Base-by-base conservation (phyloP, 2,113 vertebrate species). In the Mobula birostris region DNA sequence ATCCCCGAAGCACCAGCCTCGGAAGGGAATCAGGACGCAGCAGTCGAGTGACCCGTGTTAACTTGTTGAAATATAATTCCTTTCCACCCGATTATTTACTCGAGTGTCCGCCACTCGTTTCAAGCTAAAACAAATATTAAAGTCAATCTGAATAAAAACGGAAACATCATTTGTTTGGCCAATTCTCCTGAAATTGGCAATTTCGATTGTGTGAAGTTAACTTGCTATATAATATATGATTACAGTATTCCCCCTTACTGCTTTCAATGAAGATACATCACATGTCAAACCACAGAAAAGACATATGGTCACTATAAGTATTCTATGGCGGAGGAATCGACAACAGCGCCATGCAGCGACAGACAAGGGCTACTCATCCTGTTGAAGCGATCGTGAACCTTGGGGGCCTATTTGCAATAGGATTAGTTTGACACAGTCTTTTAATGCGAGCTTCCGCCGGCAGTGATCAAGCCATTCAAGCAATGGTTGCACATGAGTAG, bases 21-120 rank as follows among this genome's bases (percentile, higher is more conserved):
- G 4, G 24, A 85, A 27, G 48, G 82, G 56, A 29, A 78, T 15
- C 77, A 12, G 11, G 77, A 17, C 77, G 12, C 56, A 85, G 48
- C 24, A 24, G 7, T 85, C 82, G 24, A 48, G 48, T 29, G n/a
- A 48, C 82, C 8, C 24, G 82, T 85, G 24, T 24, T 48, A 56
- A 83, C 78, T 40, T 24, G 72, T 12, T 90, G 92, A 94, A 95
- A 95, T 94, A 74, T 94, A 94, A 94, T 61, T 70, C 77, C 94
- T 63, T 94, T 88, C 76, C 66, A 78, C 94, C 94, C 94, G 40
- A n/a, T 61, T 90, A 70, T 94, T 95, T 95, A 94, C 74, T 94
- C 70, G 36, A 68, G 94, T 95, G 72, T 94, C 63, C 94, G 70
- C 94, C 94, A 94, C 94, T 94, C 94, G 94, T 94, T 68, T 90